Conservation (phyloP, 2,797 vertebrate genomes). For the Acestrorhynchus altus region DNA sequence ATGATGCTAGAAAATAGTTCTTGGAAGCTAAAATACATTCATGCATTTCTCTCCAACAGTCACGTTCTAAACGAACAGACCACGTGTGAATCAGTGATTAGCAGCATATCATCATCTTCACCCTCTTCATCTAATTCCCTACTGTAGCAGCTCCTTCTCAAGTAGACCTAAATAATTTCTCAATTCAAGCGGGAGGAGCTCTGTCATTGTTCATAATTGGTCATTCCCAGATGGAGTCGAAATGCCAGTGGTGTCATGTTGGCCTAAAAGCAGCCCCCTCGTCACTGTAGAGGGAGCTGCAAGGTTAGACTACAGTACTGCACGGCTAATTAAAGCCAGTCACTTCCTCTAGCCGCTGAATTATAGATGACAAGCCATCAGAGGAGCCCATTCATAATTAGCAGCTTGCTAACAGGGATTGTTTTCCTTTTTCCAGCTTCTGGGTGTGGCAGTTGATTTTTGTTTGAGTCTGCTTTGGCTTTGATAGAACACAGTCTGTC, state of each 20-base stretch:
- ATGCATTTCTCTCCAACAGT: not conserved
- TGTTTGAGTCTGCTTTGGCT: constrained; percentile 29
- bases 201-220: constrained; percentile 55
- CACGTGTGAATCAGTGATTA: not conserved
- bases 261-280: constrained; percentile 59
- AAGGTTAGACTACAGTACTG: constrained; percentile 61
- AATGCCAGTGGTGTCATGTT: constrained; percentile 63
- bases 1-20: not conserved
- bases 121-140: constrained; percentile 24
- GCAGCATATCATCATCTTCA: constrained; percentile 1
- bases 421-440: constrained; percentile 59
- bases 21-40: not conserved
- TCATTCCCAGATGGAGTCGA: constrained; percentile 52
- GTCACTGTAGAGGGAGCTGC: constrained; percentile 54
- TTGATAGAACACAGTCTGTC: constrained; percentile 35
- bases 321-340: constrained; percentile 76
- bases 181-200: constrained; percentile 47
- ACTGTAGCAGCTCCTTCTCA: constrained; percentile 17
- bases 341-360: constrained; percentile 70
- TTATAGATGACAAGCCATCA: constrained; percentile 78
- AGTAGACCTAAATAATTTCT: constrained; percentile 54
- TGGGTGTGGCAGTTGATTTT: constrained; percentile 18
- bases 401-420: constrained; percentile 67
- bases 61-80: not conserved
- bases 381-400: constrained; percentile 70